These are phyloP conservation scores for Lumbricus terrestris DNA, from an alignment of 2,888 invertebrate species.

Conservation along the genomic window DNA sequence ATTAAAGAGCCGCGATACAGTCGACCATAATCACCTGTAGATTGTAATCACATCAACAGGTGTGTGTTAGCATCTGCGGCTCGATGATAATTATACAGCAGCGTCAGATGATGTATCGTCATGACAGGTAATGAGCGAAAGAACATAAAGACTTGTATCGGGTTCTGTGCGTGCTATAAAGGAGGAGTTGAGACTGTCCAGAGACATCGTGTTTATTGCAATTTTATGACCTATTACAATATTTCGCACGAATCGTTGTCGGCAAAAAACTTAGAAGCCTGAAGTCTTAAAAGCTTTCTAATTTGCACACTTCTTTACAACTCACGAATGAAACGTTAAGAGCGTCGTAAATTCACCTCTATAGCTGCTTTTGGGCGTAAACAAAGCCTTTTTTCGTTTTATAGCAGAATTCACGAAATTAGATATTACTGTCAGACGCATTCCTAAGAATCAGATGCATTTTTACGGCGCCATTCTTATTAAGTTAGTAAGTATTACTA, in stretches of 20 bases:
- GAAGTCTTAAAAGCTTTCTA: neutral
- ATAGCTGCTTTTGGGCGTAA: neutral
- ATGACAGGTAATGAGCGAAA: neutral
- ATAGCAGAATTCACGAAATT: neutral
- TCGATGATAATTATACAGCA: neutral
- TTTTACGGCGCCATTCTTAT: neutral
- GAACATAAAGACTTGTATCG: neutral
- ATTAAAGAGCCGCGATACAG: conserved; percentile 14
- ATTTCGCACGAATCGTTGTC: neutral
- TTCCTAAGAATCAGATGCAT: neutral
- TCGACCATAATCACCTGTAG: conserved; percentile 19
- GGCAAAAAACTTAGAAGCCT: neutral
- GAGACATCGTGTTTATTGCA: neutral
- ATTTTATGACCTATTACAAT: neutral
- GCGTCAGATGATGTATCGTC: neutral
- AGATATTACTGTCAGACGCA: conserved; percentile 3
- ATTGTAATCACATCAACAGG: neutral
- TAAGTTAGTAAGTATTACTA: too few species aligned
- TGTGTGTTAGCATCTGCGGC: neutral
- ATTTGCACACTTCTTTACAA: neutral
- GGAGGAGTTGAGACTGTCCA: neutral
- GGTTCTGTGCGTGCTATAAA: neutral
- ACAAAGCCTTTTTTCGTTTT: neutral
- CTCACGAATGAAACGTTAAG: neutral
- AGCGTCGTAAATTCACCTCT: neutral